Base-by-base conservation (phyloP, 2,888 invertebrate genomes). In the Macaria notata region DNA sequence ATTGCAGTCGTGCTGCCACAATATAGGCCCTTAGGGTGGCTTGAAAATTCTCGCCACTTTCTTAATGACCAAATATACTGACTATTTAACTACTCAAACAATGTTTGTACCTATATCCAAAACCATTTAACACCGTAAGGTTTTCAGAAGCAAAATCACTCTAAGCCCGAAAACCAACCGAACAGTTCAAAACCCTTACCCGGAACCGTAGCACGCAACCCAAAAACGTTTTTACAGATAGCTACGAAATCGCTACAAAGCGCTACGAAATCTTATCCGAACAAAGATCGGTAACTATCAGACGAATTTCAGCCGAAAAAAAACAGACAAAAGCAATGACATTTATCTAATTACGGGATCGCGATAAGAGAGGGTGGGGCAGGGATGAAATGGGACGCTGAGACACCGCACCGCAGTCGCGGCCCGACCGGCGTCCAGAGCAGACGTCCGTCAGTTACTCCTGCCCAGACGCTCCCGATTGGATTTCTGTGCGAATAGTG, bases 281-380 rank as follows among this genome's bases (percentile, higher is more conserved):
- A 33, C 33, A 72, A 75, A 69, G 73, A 74, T 68, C 67, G 62
- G 67, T 49, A 49, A 49, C 69, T 74, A 67, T 64, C 73, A 70
- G 72, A 70, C 72, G 65, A 78, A 81, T 78, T 77, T 79, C 73
- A 73, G 64, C 63, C 65, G 65, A 41, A 49, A 56, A 82, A 79
- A 75, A 80, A 78, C 76, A 84, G 83, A 86, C 84, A 83, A 85
- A 84, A 87, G 81, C 83, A 83, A 84, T 88, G 88, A 88, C 88
- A 89, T 88, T 89, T 86, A 88, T 90, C 89, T 90, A 89, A 90
- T 90, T 90, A 90, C 80, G 83, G 82, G 75, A 84, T 85, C 85
- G 86, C 83, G 89, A 88, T 88, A 86, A 84, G 79, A 76, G 77
- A 69, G 71, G 68, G 64, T 66, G 68, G 70, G 68, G 68, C 63